Evolutionary conservation across 1,140 invertebrate species (phyloP), one percentile per base, ranked within the genome.

Genomic region (Proctacanthus coquilletti): DNA sequence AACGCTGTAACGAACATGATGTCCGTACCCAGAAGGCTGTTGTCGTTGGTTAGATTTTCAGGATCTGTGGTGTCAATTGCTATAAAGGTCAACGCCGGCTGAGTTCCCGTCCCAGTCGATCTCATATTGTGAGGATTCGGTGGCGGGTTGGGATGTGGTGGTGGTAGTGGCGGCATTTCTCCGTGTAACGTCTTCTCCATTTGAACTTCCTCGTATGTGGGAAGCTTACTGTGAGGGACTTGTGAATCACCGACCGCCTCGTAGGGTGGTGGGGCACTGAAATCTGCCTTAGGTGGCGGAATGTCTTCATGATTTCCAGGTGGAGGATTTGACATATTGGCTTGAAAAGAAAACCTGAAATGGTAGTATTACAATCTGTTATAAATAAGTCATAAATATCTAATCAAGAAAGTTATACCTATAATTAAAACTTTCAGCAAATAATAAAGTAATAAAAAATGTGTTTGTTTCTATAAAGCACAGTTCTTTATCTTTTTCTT

Each of bases 171-270:
- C 36, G 53, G 54, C 31, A 55, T 40, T 48, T 81, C 78, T 36
- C 75, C 82, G 54, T 85, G 77, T 43, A 86, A 64, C 44, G 74
- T 74, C 52, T 88, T 87, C 52, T 85, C 80, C 44, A 79, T 67
- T 55, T 89, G 82, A 31, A 88, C 85, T 60, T 92, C 85, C 56
- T 89, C 87, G 64, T 92, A 92, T 25, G 82, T 83, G 17, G 87
- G 87, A 50, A 89, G 64, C 62, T 86, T 86, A 9, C 72, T 77
- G 37, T 78, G 78, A 18, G 72, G 40, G n/a, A 44, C 42, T 14
- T 34, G 37, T 21, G 34, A 15, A 39, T 43, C 2, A 25, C 21
- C 34, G 36, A 50, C 39, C 38, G 13, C 20, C 17, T 59, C 56
- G 55, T 92, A 92, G 2, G 83, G 81, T 4, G 86, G 86, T 18